Conservation (phyloP, 2,113 vertebrate genomes). For the Psittacara wagleri region DNA sequence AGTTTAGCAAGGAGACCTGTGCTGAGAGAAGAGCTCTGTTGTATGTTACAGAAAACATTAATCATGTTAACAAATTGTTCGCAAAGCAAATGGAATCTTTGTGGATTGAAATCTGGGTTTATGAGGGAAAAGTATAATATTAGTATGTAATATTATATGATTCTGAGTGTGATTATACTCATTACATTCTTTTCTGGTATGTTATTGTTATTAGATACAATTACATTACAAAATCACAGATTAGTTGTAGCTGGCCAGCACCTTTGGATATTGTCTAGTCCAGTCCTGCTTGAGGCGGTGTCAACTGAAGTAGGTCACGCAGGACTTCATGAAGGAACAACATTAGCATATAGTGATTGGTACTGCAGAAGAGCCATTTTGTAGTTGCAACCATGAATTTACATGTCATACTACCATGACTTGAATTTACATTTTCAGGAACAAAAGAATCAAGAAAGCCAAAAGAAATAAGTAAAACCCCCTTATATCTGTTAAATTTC, state of each 20-base stretch:
- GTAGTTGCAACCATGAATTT: rapidly evolving
- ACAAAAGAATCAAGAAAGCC: not conserved
- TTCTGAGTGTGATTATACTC: not conserved
- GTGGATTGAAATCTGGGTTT: not conserved
- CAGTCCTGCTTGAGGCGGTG: not conserved
- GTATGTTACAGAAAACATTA: not conserved
- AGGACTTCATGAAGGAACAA: not conserved
- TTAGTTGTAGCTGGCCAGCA: not conserved
- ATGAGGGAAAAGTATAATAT: not conserved
- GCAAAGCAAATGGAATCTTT: not conserved
- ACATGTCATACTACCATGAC: not conserved
- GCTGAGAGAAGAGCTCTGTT: not conserved
- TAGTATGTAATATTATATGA: not conserved
- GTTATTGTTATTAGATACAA: not conserved
- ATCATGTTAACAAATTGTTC: not conserved
- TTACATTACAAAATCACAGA: not conserved
- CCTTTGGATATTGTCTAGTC: not conserved
- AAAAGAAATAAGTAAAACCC: not conserved
- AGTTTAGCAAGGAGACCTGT: not conserved
- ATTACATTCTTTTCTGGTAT: not conserved
- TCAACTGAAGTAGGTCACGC: not conserved
- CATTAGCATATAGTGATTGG: not conserved
- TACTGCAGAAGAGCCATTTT: not conserved
- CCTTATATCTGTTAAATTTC: not conserved
- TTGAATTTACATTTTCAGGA: not conserved